A percentile compares a stretch with the other conserved stretches of the same genome.
Evolutionary conservation across 2,113 vertebrate species (phyloP).

Genomic region (Platanista minor): DNA sequence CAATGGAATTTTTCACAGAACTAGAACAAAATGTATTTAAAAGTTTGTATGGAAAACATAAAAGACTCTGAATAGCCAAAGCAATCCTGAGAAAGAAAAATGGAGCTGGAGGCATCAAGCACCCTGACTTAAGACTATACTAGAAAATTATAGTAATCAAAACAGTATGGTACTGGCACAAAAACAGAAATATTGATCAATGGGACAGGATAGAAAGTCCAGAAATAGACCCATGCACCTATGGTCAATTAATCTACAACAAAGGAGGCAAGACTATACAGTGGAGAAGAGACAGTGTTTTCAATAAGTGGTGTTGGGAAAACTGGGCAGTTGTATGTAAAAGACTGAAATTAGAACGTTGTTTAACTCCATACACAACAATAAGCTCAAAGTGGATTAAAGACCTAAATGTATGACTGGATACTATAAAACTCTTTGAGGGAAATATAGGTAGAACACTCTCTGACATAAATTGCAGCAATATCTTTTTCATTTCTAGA

Average conservation of each 20-base stretch:
- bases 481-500: too few species aligned
- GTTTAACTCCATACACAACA: too few species aligned
- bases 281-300: not conserved
- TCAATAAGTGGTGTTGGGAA: not conserved
- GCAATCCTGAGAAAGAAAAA: not conserved
- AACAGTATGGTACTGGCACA: not conserved
- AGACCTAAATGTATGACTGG: too few species aligned
- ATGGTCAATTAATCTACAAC: not conserved
- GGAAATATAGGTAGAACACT: too few species aligned
- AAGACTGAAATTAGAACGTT: not conserved
- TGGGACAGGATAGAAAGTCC: not conserved
- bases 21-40: not conserved
- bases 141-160: not conserved
- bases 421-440: too few species aligned
- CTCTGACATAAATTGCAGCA: too few species aligned
- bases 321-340: not conserved
- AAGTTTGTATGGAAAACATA: not conserved
- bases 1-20: not conserved
- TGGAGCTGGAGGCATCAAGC: not conserved
- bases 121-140: not conserved
- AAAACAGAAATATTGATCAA: not conserved
- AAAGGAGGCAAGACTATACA: not conserved
- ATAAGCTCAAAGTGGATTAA: too few species aligned
- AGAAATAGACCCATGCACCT: not conserved
- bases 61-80: not conserved